Evolutionary conservation across 2,113 vertebrate species (phyloP).

Genomic region (Myotis lucifugus): DNA sequence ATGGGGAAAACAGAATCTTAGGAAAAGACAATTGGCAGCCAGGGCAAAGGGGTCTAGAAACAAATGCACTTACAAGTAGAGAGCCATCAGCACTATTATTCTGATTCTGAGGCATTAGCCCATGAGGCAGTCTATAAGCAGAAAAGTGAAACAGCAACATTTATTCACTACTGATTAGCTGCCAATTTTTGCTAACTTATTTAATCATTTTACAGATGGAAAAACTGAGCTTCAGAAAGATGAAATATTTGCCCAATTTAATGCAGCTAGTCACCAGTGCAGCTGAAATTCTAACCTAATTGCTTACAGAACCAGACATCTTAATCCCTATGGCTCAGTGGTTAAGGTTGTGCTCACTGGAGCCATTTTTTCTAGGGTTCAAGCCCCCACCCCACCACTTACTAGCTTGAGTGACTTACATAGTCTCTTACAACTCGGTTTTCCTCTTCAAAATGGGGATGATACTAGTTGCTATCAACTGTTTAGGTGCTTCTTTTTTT

Average conservation of each 20-base stretch:
- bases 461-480: neutral
- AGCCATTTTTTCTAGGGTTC: neutral
- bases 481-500: neutral
- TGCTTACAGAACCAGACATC: neutral
- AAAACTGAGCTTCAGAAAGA: neutral
- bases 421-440: neutral
- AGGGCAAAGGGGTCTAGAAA: neutral
- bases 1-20: neutral
- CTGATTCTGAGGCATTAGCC: neutral
- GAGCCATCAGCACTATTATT: neutral
- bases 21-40: neutral
- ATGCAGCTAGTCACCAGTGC: neutral
- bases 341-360: neutral
- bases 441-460: neutral
- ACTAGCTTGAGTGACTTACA: neutral
- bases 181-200: neutral
- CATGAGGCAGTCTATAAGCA: neutral
- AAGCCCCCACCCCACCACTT: neutral
- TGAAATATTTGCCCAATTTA: constrained; percentile 15
- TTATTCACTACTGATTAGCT: neutral
- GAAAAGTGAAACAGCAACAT: neutral
- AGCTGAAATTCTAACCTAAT: constrained; percentile 10
- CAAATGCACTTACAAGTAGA: neutral
- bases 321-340: neutral
- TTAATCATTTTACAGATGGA: constrained; percentile 14